These are phyloP conservation scores for Tenebrosternarchus preto DNA, from an alignment of 2,113 vertebrate species.

Conservation along the genomic window DNA sequence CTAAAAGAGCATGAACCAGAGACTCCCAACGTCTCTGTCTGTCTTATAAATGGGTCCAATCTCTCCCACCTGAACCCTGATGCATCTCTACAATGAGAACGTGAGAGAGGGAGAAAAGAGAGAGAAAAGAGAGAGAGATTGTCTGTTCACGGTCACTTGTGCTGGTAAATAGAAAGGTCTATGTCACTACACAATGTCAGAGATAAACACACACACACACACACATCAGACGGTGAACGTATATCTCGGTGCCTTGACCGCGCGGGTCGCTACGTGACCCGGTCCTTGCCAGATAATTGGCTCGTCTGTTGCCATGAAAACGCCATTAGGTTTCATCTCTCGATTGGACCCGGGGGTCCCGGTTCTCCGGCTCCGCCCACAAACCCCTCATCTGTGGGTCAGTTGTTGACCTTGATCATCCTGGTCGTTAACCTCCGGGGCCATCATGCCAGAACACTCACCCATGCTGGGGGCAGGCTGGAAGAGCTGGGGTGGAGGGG, in stretches of 20 bases:
- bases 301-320: conserved; percentile 63
- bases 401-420: conserved; percentile 69
- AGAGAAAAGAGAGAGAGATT: neutral
- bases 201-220: conserved; percentile 1
- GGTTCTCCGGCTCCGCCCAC: conserved; percentile 21
- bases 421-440: conserved; percentile 70
- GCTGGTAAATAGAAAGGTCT: neutral
- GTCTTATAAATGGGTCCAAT: conserved; percentile 38
- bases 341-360: conserved; percentile 49
- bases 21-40: conserved; percentile 10
- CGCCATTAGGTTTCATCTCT: conserved; percentile 59
- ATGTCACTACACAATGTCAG: neutral
- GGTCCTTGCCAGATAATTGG: conserved; percentile 60
- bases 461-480: neutral
- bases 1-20: neutral
- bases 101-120: neutral
- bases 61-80: conserved; percentile 2
- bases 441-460: conserved; percentile 34
- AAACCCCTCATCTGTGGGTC: conserved; percentile 52
- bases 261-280: conserved; percentile 52
- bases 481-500: neutral
- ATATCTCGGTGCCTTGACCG: conserved; percentile 49
- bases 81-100: neutral
- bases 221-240: conserved; percentile 1
- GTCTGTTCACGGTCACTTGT: neutral